phyloP scores from a whole-genome alignment of 2,888 invertebrate genomes.

The Sphecodes monilicornis region DNA sequence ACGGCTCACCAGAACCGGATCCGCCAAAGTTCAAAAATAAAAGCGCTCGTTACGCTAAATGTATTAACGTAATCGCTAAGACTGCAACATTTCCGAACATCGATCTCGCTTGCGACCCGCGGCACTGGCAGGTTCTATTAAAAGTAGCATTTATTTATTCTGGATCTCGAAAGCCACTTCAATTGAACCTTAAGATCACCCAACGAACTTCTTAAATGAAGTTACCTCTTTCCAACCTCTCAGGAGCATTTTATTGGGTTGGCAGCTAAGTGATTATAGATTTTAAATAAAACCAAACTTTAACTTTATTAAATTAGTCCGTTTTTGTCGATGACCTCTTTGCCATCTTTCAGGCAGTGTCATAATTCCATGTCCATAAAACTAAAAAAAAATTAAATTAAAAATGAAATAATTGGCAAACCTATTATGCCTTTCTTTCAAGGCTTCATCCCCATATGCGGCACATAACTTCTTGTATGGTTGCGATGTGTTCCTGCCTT shows the following conservation, averaged over 20 bases:
- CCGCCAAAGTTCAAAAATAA: constrained; percentile 44
- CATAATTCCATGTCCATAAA: too few species aligned
- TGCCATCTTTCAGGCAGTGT: too few species aligned
- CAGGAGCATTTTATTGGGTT: not conserved
- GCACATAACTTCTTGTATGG: too few species aligned
- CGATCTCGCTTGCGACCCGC: not conserved
- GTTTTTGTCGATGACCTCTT: too few species aligned
- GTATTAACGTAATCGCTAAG: constrained; percentile 23
- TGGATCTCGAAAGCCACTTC: not conserved
- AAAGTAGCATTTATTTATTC: not conserved
- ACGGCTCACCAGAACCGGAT: constrained; percentile 23
- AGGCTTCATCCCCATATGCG: too few species aligned
- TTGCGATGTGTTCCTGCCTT: too few species aligned
- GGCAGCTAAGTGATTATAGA: too few species aligned
- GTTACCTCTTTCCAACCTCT: not conserved
- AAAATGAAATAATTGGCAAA: too few species aligned
- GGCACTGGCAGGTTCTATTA: not conserved
- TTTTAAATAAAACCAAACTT: too few species aligned
- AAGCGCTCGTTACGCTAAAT: constrained; percentile 20
- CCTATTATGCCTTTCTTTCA: too few species aligned
- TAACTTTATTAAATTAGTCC: too few species aligned
- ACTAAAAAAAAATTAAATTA: too few species aligned
- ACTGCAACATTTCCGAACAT: constrained; percentile 10
- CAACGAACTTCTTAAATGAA: not conserved
- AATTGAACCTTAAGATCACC: not conserved